phyloP scores from a whole-genome alignment of 2,797 vertebrate species.

The Lagocephalus sceleratus region DNA sequence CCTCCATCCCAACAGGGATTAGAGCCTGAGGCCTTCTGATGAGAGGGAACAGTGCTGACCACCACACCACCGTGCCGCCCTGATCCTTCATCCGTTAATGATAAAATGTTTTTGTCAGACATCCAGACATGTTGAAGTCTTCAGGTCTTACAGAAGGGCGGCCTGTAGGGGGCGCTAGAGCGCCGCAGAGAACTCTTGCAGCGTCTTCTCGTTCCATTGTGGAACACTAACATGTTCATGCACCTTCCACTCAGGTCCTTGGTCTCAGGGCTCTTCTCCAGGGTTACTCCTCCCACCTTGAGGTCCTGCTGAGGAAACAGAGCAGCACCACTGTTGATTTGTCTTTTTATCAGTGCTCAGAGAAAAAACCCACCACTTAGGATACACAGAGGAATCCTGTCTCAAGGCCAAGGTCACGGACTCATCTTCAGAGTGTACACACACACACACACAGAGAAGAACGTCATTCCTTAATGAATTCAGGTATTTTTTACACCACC shows the following conservation, averaged over 20 bases:
- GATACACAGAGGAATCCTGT: slow-evolving; percentile 37
- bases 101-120: background rate
- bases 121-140: background rate
- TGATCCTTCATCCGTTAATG: background rate
- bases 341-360: slow-evolving; percentile 4
- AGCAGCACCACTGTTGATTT: slow-evolving; percentile 4
- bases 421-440: slow-evolving; percentile 8
- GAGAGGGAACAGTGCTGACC: too few species aligned
- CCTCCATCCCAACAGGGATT: too few species aligned
- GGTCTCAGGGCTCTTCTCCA: slow-evolving; percentile 3
- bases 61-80: too few species aligned
- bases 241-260: slow-evolving; percentile 6
- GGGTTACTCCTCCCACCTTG: slow-evolving; percentile 19
- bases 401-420: slow-evolving; percentile 40
- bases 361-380: slow-evolving; percentile 26
- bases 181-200: background rate
- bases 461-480: too few species aligned
- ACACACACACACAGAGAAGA: background rate
- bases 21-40: too few species aligned
- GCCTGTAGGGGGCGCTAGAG: slow-evolving; percentile 51
- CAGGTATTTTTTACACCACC: too few species aligned
- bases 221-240: background rate
- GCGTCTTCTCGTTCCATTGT: background rate
- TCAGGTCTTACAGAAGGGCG: background rate
- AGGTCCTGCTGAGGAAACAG: slow-evolving; percentile 13